These are phyloP conservation scores for Chymomyza procnemis DNA, from an alignment of 2,888 invertebrate species.

Conservation along the genomic window DNA sequence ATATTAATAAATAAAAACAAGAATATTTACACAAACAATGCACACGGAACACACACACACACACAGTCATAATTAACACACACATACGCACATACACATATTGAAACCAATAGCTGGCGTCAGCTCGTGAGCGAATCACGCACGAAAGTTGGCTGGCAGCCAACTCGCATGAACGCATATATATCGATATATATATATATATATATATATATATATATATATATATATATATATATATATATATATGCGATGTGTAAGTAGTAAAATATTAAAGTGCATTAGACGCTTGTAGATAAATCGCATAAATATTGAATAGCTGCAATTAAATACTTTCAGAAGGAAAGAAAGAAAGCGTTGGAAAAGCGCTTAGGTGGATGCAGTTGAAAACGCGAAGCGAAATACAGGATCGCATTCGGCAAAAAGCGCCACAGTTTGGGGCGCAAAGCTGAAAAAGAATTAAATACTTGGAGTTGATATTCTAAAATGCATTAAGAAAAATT, in stretches of 20 bases:
- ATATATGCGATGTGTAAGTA: background rate
- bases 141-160: background rate
- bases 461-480: too few species aligned
- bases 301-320: background rate
- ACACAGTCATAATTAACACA: background rate
- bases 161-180: too few species aligned
- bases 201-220: too few species aligned
- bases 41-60: background rate
- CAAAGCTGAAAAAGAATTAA: background rate
- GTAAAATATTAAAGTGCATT: background rate
- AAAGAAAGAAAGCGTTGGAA: background rate
- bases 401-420: background rate
- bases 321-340: background rate
- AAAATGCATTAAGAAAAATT: too few species aligned
- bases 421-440: background rate
- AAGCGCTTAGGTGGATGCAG: background rate
- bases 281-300: background rate
- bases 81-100: background rate
- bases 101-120: background rate
- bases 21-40: background rate
- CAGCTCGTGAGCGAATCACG: constrained; percentile 1
- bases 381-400: background rate
- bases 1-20: background rate
- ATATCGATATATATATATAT: too few species aligned
- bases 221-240: too few species aligned